Conservation (phyloP, 2,797 vertebrate genomes). For the Brotogeris chrysoptera region DNA sequence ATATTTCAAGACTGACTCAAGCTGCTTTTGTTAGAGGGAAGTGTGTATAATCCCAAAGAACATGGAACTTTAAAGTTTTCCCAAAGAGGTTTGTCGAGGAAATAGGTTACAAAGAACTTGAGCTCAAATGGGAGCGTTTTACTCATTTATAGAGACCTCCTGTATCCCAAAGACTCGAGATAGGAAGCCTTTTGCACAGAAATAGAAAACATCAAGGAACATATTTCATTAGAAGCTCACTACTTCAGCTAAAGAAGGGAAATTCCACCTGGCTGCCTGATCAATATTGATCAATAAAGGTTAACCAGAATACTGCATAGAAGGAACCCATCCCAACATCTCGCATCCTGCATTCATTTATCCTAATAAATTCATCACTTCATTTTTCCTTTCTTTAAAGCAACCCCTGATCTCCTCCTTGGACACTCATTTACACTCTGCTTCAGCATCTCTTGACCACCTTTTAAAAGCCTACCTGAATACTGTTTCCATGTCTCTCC, state of each 20-base stretch:
- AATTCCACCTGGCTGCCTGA: background rate
- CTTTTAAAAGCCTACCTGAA: background rate
- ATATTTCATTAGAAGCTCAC: background rate
- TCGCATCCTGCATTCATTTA: background rate
- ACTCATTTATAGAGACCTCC: background rate
- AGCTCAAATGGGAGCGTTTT: background rate
- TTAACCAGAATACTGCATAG: background rate
- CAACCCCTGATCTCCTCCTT: background rate
- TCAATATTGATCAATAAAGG: background rate
- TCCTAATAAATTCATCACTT: background rate
- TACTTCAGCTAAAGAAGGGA: background rate
- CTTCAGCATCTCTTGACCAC: background rate
- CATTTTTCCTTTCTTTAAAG: background rate
- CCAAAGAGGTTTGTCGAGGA: background rate
- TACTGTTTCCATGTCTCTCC: background rate
- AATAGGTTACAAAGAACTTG: background rate
- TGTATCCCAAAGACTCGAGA: accelerated
- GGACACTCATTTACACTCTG: background rate
- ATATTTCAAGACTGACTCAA: background rate
- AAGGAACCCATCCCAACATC: background rate
- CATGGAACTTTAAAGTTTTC: background rate
- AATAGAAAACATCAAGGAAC: background rate
- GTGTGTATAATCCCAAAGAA: background rate
- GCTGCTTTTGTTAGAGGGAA: background rate
- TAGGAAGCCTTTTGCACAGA: background rate